Evolutionary conservation across 2,113 vertebrate species (phyloP).

Genomic region (western clawed frog (Xenopus tropicalis)): DNA sequence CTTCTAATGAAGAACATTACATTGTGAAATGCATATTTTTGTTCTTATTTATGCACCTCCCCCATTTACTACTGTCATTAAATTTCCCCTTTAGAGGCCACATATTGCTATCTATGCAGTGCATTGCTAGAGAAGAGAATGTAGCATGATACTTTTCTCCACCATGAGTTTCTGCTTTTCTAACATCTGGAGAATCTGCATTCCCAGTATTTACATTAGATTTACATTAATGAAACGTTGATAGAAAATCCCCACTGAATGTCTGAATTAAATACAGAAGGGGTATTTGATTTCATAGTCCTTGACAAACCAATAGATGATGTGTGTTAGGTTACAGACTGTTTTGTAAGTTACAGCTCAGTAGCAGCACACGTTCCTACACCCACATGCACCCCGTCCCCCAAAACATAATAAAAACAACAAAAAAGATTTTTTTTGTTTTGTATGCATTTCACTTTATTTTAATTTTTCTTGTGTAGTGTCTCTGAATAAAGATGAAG

Average conservation of each 20-base stretch:
- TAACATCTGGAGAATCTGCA: constrained; percentile 11
- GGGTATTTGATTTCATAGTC: not conserved
- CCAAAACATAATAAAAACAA: not conserved
- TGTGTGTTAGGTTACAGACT: not conserved
- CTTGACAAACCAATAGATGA: not conserved
- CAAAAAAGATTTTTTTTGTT: not conserved
- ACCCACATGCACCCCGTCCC: no score
- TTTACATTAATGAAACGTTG: not conserved
- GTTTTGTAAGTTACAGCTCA: not conserved
- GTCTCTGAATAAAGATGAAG: not conserved
- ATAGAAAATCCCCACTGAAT: constrained; percentile 23
- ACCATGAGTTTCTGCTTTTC: constrained; percentile 8
- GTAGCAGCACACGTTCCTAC: not conserved
- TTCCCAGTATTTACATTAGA: constrained; percentile 6
- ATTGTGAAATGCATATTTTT: no score
- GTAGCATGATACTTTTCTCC: not conserved
- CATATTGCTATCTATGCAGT: no score
- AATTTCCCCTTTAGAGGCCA: no score
- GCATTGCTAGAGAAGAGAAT: no score
- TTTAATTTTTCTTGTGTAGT: not conserved
- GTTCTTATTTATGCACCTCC: no score
- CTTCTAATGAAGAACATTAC: no score
- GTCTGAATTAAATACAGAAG: constrained; percentile 4
- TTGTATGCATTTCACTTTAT: no score
- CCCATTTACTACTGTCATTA: no score